Conservation (phyloP, 2,113 vertebrate genomes). For the Gallinago paraguaiae region DNA sequence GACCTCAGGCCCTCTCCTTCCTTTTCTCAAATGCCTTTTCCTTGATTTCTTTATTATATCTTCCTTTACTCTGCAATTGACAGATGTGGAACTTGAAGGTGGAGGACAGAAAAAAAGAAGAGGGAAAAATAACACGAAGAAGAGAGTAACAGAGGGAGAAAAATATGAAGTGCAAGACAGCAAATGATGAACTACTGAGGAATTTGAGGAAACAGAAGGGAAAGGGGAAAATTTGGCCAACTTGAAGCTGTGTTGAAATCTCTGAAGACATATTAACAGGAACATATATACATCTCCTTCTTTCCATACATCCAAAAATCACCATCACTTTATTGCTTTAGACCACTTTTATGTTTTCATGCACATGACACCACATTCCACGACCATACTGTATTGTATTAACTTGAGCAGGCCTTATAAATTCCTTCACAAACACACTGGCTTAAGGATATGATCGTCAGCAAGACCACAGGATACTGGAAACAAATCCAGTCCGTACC, state of each 20-base stretch:
- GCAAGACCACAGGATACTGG: background rate
- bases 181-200: constrained; percentile 24
- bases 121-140: constrained; percentile 44
- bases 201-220: constrained; percentile 28
- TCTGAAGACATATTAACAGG: background rate
- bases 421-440: background rate
- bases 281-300: background rate
- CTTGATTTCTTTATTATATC: constrained; percentile 55
- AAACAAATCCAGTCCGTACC: background rate
- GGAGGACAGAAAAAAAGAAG: constrained; percentile 59
- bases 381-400: background rate
- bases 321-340: background rate
- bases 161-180: constrained; percentile 32
- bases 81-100: constrained; percentile 50
- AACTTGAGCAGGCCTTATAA: background rate
- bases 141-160: constrained; percentile 32
- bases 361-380: background rate
- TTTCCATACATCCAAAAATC: background rate
- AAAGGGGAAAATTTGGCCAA: background rate
- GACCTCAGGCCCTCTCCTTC: constrained; percentile 60
- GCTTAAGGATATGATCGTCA: background rate
- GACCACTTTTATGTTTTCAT: background rate
- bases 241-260: background rate
- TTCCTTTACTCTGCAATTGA: constrained; percentile 55
- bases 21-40: constrained; percentile 51